phyloP scores from a whole-genome alignment of 1,140 invertebrate genomes.

The Trissolcus basalis region DNA sequence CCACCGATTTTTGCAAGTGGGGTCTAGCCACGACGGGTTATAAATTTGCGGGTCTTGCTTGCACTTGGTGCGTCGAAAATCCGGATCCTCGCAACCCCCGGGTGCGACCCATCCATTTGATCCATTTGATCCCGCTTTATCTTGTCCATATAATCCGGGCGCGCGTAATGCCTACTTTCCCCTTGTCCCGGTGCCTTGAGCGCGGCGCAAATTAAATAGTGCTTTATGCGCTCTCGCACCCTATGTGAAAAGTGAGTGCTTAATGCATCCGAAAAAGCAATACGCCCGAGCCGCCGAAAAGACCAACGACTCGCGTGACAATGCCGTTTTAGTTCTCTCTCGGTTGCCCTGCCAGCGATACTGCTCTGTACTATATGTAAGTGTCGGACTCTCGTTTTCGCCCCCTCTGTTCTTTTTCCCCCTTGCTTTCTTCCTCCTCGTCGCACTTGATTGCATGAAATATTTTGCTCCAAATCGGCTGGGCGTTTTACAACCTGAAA shows the following conservation, averaged over 20 bases:
- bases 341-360: neutral
- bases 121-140: constrained; percentile 62
- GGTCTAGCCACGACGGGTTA: constrained; percentile 65
- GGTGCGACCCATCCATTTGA: constrained; percentile 22
- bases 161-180: constrained; percentile 66
- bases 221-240: constrained; percentile 54
- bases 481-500: too few species aligned
- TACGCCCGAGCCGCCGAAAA: constrained; percentile 21
- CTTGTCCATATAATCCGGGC: constrained; percentile 67
- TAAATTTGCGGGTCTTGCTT: constrained; percentile 65
- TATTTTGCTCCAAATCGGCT: too few species aligned
- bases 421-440: too few species aligned
- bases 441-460: too few species aligned
- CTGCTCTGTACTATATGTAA: neutral
- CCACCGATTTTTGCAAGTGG: constrained; percentile 57
- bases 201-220: constrained; percentile 68
- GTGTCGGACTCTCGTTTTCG: too few species aligned
- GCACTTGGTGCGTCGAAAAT: constrained; percentile 41
- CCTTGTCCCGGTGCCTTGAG: constrained; percentile 38
- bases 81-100: constrained; percentile 15
- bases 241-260: constrained; percentile 47
- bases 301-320: constrained; percentile 58
- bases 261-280: constrained; percentile 55
- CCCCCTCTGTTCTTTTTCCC: too few species aligned
- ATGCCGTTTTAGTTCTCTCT: constrained; percentile 47